These are phyloP conservation scores for Sphaerodactylus townsendi DNA, from an alignment of 2,113 vertebrate species.

Conservation along the genomic window DNA sequence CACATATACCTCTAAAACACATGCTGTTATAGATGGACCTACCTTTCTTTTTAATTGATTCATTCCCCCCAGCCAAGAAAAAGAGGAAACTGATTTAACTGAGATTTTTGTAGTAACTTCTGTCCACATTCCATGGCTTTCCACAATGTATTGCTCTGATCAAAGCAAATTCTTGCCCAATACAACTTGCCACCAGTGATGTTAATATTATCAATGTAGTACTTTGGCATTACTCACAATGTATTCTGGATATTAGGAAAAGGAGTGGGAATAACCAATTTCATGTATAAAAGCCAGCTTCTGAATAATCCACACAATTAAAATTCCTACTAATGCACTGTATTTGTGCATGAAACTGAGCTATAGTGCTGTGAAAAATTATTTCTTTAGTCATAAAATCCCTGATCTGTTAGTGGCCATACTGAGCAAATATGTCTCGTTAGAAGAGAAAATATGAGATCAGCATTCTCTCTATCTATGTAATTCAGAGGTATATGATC, in stretches of 20 bases:
- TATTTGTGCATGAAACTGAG: not conserved
- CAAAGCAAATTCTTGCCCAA: not conserved
- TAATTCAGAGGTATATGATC: no score
- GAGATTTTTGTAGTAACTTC: not conserved
- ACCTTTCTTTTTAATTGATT: not conserved
- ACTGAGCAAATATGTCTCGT: no score
- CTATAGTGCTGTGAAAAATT: not conserved
- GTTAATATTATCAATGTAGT: not conserved
- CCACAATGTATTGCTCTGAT: not conserved
- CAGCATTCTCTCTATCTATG: no score
- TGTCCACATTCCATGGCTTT: not conserved
- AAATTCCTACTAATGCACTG: not conserved
- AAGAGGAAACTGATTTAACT: not conserved
- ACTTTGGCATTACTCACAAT: not conserved
- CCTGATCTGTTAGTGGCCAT: no score
- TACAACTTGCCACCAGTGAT: not conserved
- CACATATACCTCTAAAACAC: not conserved
- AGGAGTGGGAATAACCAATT: not conserved
- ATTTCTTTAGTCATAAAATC: not conserved
- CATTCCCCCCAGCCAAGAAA: no score
- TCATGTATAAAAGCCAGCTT: not conserved
- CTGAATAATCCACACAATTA: not conserved
- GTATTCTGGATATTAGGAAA: not conserved
- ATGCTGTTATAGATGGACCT: accelerated
- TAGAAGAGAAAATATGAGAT: no score